phyloP scores from a whole-genome alignment of 2,888 invertebrate genomes.

The Tetranychus piercei region DNA sequence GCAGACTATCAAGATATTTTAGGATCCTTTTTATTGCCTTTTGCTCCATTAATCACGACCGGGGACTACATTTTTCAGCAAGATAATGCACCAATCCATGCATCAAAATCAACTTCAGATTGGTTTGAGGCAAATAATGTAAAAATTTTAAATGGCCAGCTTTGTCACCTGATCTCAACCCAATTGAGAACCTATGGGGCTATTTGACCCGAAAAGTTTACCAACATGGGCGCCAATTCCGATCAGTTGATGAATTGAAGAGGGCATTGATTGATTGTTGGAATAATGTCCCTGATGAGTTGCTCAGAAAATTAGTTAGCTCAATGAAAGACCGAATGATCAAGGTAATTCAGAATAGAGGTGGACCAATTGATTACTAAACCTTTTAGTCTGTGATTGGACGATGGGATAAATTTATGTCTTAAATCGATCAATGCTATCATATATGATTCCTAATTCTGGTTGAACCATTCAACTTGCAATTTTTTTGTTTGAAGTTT shows the following conservation, averaged over 20 bases:
- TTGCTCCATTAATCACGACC: not conserved
- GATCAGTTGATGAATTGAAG: not conserved
- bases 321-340: slow-evolving; percentile 10
- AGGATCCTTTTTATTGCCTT: not conserved
- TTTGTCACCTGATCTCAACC: not conserved
- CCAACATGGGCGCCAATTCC: not conserved
- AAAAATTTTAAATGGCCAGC: slow-evolving; percentile 12
- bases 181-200: slow-evolving; percentile 13
- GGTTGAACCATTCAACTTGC: too few species aligned
- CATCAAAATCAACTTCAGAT: not conserved
- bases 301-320: not conserved
- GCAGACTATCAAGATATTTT: not conserved
- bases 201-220: not conserved
- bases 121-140: slow-evolving; percentile 1
- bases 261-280: not conserved
- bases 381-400: not conserved
- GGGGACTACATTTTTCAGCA: not conserved
- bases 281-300: not conserved
- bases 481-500: too few species aligned
- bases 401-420: too few species aligned
- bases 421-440: too few species aligned
- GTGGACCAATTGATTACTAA: not conserved
- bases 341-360: not conserved
- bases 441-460: too few species aligned
- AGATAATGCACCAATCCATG: slow-evolving; percentile 12